A percentile compares a stretch with the other conserved stretches of the same genome.
Conservation (phyloP, 2,888 invertebrate species). For the Mimas tiliae region DNA sequence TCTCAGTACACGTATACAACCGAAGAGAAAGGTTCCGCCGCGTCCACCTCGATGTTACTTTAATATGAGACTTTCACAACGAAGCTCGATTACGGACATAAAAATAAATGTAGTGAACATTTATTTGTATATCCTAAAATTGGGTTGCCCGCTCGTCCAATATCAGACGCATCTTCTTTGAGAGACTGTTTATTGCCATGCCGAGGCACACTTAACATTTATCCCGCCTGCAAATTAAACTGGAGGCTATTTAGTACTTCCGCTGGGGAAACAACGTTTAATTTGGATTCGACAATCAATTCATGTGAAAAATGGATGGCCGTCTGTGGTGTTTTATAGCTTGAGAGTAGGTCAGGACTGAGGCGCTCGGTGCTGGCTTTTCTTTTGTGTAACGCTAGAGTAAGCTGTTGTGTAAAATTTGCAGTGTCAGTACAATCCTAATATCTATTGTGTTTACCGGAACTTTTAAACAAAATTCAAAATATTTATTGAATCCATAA, state of each 20-base stretch:
- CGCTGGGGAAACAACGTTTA: slow-evolving; percentile 27
- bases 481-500: no score
- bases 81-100: background rate
- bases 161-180: slow-evolving; percentile 22
- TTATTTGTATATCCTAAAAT: slow-evolving; percentile 25
- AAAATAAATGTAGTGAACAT: slow-evolving; percentile 23
- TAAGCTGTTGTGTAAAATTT: no score
- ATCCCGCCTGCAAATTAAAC: slow-evolving; percentile 31
- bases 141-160: slow-evolving; percentile 21
- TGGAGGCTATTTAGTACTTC: slow-evolving; percentile 30
- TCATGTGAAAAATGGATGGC: slow-evolving; percentile 22
- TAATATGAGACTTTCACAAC: background rate
- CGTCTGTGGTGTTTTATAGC: slow-evolving; percentile 8
- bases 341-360: background rate
- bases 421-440: background rate
- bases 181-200: slow-evolving; percentile 31
- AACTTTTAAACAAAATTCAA: no score
- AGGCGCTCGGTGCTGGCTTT: background rate
- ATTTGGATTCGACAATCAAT: slow-evolving; percentile 29
- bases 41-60: background rate
- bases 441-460: no score
- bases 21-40: background rate
- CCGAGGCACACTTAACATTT: slow-evolving; percentile 30
- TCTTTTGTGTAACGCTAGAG: background rate
- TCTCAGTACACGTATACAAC: background rate